phyloP scores from a whole-genome alignment of 2,113 vertebrate genomes.

The Zosterops lateralis region DNA sequence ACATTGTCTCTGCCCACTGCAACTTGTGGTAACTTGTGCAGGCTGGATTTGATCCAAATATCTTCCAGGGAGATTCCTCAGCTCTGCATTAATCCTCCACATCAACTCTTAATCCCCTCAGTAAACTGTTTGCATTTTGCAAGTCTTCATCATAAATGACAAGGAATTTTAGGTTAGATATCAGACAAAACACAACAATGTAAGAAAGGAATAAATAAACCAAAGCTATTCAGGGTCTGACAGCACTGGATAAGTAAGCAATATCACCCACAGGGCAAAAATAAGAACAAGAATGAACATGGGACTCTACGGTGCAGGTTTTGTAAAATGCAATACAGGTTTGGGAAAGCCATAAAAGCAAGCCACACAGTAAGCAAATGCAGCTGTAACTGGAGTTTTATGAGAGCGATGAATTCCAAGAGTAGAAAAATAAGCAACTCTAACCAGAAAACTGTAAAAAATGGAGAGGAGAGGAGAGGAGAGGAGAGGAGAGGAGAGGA shows the following conservation, averaged over 20 bases:
- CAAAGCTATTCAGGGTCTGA: conserved; percentile 46
- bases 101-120: conserved; percentile 61
- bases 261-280: conserved; percentile 35
- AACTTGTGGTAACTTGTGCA: conserved; percentile 44
- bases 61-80: conserved; percentile 58
- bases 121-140: conserved; percentile 64
- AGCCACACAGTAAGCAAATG: conserved; percentile 47
- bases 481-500: not conserved
- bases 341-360: conserved; percentile 34
- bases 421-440: not conserved
- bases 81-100: conserved; percentile 56
- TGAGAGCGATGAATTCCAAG: not conserved
- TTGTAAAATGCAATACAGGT: conserved; percentile 24
- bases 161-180: conserved; percentile 59
- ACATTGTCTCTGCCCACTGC: not conserved
- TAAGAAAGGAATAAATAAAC: conserved; percentile 55
- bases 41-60: conserved; percentile 44
- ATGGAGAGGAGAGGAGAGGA: too few species aligned
- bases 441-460: not conserved
- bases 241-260: conserved; percentile 26
- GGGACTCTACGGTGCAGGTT: not conserved
- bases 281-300: conserved; percentile 40
- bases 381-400: conserved; percentile 32
- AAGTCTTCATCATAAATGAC: conserved; percentile 52
- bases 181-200: conserved; percentile 33